These are phyloP conservation scores for Tromatobia lineatoria DNA, from an alignment of 2,888 invertebrate genomes.

Conservation along the genomic window DNA sequence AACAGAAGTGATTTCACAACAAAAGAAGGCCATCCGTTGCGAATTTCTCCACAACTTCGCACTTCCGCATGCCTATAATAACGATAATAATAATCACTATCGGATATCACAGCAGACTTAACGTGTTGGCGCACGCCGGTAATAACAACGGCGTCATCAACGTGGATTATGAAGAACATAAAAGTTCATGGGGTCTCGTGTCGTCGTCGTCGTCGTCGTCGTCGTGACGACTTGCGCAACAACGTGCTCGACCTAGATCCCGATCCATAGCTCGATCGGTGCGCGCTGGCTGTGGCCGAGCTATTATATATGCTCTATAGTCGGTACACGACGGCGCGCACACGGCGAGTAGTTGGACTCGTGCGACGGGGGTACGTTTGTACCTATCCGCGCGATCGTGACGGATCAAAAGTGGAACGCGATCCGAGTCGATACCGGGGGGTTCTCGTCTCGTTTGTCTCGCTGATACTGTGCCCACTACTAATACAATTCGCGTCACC, in stretches of 20 bases:
- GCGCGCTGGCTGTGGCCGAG: constrained; percentile 1
- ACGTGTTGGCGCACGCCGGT: constrained; percentile 10
- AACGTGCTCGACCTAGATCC: constrained; percentile 65
- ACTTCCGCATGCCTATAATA: neutral
- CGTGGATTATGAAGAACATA: constrained; percentile 47
- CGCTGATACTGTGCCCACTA: constrained; percentile 40
- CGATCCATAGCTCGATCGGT: constrained; percentile 54
- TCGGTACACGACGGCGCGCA: constrained; percentile 23
- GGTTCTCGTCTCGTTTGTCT: constrained; percentile 50
- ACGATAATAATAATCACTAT: neutral
- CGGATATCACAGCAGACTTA: neutral
- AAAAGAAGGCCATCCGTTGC: neutral
- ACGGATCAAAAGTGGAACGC: constrained; percentile 68
- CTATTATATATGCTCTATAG: constrained; percentile 4
- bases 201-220: constrained; percentile 56
- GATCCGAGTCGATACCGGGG: constrained; percentile 58
- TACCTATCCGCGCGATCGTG: constrained; percentile 59
- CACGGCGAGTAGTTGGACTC: neutral
- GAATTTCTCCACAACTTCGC: constrained; percentile 24
- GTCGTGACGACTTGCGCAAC: constrained; percentile 67
- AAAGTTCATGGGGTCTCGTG: constrained; percentile 48
- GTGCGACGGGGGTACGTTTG: constrained; percentile 30
- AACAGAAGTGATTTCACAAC: too few species aligned
- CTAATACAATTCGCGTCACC: constrained; percentile 47
- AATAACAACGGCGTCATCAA: constrained; percentile 41